Evolutionary conservation across 2,797 vertebrate species (phyloP), one percentile per base, ranked within the genome.

Genomic region (Melanotaenia parkinsoni): DNA sequence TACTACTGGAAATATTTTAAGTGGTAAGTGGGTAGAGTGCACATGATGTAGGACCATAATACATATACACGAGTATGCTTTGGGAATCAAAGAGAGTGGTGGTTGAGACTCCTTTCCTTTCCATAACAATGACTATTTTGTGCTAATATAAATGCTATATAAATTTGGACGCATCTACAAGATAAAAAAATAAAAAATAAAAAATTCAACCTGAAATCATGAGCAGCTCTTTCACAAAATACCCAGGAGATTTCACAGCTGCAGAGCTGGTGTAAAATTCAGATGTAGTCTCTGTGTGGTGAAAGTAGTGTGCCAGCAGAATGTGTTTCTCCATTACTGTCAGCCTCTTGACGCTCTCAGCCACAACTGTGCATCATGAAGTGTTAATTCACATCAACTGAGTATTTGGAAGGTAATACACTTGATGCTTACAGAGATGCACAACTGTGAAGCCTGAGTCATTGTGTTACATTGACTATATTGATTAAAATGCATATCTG

Each of bases 401-500:
- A 18, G 54, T 56, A 64, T 63, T 18, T 24, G 37, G 18, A 57
- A 18, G 38, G 33, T 60, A 57, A 40, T 47, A 28, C 4, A 35
- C 53, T 43, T 10, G 10, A 63, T 7, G 24, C 58, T 24, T 11
- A 40, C 18, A 22, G 35, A 58, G 65, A 47, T n/a, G 4, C 58
- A 24, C 18, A 32, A 38, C 32, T 14, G 54, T 37, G 30, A 53
- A 18, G 50, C 37, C 12, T 20, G 4, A 73, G 47, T 43, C 28
- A 37, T 74, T 53, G 51, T 14, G 28, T 26, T 13, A 53, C 53
- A 53, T 4, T 16, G 28, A 54, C 26, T 18, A 43, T 28, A 40
- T 40, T 26, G 63, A 80, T 76, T 38, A 24, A 58, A 69, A 63
- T 28, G n/a, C 47, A 57, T 28, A 51, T 59, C 53, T 20, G 32